Evolutionary conservation across 2,113 vertebrate genomes (phyloP), one percentile per base, ranked within the genome.

Genomic region (Ceyx melanurus): DNA sequence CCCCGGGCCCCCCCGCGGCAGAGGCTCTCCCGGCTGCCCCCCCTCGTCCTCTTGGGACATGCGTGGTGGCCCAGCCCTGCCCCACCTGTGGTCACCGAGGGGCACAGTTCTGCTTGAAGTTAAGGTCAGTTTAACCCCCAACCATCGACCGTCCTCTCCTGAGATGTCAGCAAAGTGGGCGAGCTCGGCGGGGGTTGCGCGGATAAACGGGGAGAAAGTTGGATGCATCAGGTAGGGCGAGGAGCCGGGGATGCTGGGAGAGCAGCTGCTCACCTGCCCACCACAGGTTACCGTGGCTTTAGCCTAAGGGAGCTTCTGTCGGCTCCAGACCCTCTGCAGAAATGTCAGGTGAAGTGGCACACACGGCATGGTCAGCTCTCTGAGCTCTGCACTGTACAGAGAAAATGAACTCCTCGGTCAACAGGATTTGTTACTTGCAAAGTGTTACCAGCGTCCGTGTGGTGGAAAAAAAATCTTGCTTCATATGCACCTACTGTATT

Each of bases 111-210:
- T 58, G 70, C 65, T 45, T 7, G 74, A 18, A 66, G 22, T 2
- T 1, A 22, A 2, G 3, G 46, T 9, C 75, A 21, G 25, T 10
- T 4, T 2, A 18, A 22, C 16, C 22, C 37, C 26, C 11, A 2
- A 0, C 14, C 74, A 5, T 11, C 16, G 5, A n/a, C 23, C 14
- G 15, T 28, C 50, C n/a, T 15, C 31, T 50, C 31, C 26, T 15
- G 54, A 1, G 33, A 13, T 3, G 35, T 11, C 50, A 73, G 8
- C 13, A 9, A 16, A 58, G 13, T 0, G 71, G 14, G 77, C 5
- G 14, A 76, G 67, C 79, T 26, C 11, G 31, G 90, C 4, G 15
- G 14, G 37, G 8, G 20, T 29, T 5, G 2, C 23, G 70, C 19
- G 11, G 54, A 60, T 40, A 9, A 58, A 2, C 9, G 2, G 9